Conservation (phyloP, 2,888 invertebrate species). For the Atherix ibis region DNA sequence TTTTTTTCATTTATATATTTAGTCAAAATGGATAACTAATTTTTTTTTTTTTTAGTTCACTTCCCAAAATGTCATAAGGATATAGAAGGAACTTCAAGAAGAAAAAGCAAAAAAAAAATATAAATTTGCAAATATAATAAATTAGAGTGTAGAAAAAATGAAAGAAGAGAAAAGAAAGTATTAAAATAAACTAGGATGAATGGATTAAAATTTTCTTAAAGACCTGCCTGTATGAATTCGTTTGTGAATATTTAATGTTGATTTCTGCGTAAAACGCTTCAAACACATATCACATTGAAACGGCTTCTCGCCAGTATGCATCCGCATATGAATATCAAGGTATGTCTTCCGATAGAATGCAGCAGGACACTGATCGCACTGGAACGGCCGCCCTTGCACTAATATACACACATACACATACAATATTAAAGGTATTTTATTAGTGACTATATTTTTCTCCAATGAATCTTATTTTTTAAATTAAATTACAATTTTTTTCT, state of each 20-base stretch:
- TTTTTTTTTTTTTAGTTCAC: no score
- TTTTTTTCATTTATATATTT: no score
- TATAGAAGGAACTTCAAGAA: no score
- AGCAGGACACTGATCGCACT: slow-evolving; percentile 41
- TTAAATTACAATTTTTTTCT: neutral
- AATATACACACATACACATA: slow-evolving; percentile 2
- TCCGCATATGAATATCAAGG: slow-evolving; percentile 39
- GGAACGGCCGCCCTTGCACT: slow-evolving; percentile 19
- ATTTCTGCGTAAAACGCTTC: slow-evolving; percentile 67
- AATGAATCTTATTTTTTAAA: neutral
- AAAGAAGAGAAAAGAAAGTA: neutral
- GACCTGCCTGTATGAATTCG: slow-evolving; percentile 53
- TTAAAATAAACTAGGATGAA: slow-evolving; percentile 1
- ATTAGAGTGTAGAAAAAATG: no score
- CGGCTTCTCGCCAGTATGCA: slow-evolving; percentile 19
- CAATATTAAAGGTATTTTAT: no score
- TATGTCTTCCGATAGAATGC: slow-evolving; percentile 40
- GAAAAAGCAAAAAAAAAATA: no score
- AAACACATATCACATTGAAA: slow-evolving; percentile 29
- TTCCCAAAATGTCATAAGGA: no score
- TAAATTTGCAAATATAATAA: no score
- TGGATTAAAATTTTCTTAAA: slow-evolving; percentile 1
- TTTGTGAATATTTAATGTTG: slow-evolving; percentile 67
- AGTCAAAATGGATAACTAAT: no score
- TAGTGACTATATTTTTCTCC: no score